A percentile compares a stretch with the other conserved stretches of the same genome.
Conservation (phyloP, 2,888 invertebrate genomes). For the Acleris emargana region DNA sequence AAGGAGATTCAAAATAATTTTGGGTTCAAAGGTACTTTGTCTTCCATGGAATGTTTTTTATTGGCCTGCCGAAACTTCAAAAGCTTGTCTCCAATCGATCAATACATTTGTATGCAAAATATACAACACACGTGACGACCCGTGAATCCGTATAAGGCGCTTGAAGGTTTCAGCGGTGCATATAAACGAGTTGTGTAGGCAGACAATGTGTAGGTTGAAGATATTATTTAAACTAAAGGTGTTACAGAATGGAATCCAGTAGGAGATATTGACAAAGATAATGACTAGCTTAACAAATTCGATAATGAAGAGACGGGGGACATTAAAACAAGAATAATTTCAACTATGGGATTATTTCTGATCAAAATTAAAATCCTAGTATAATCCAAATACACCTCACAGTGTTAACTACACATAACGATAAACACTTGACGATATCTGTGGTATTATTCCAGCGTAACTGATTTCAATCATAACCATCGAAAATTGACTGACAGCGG, state of each 20-base stretch:
- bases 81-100: constrained; percentile 8
- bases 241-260: constrained; percentile 46
- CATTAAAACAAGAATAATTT: not conserved
- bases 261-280: constrained; percentile 46
- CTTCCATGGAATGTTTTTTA: not conserved
- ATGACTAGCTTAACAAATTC: constrained; percentile 45
- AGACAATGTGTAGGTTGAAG: constrained; percentile 36
- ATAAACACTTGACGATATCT: constrained; percentile 2
- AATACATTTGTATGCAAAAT: constrained; percentile 50
- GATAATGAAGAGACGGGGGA: constrained; percentile 42
- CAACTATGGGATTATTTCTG: not conserved
- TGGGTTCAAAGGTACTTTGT: no score
- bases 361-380: not conserved
- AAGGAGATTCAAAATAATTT: no score
- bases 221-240: constrained; percentile 39
- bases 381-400: not conserved
- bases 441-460: not conserved
- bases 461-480: constrained; percentile 15
- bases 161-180: constrained; percentile 60
- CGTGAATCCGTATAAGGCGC: constrained; percentile 52
- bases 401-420: not conserved
- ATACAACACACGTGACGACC: constrained; percentile 48
- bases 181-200: constrained; percentile 64
- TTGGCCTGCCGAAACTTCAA: not conserved
- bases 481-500: constrained; percentile 28